Evolutionary conservation across 2,888 invertebrate genomes (phyloP).

Genomic region (Eilema depressum): DNA sequence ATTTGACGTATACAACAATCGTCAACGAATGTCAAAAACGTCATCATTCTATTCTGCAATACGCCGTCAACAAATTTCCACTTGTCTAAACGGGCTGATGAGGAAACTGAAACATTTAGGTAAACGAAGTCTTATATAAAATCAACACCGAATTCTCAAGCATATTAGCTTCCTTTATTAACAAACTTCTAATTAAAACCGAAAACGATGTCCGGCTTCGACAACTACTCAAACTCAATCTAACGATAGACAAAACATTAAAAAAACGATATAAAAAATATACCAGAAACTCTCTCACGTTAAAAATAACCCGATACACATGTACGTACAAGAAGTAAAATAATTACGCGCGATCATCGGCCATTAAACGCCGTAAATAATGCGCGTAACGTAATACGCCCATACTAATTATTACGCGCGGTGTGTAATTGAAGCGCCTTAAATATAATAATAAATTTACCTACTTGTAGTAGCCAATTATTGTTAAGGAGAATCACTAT

Average conservation of each 20-base stretch:
- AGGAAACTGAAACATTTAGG: too few species aligned
- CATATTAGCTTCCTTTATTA: constrained; percentile 44
- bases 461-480: constrained; percentile 62
- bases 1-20: too few species aligned
- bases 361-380: constrained; percentile 73
- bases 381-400: constrained; percentile 67
- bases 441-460: constrained; percentile 60
- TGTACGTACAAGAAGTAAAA: constrained; percentile 61
- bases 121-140: constrained; percentile 7
- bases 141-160: constrained; percentile 31
- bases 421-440: constrained; percentile 60
- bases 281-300: constrained; percentile 41
- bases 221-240: constrained; percentile 33
- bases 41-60: too few species aligned
- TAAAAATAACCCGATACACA: constrained; percentile 56
- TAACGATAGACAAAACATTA: constrained; percentile 14
- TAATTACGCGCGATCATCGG: constrained; percentile 72
- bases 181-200: constrained; percentile 38
- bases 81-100: too few species aligned
- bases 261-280: constrained; percentile 20
- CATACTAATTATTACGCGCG: constrained; percentile 63
- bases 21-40: too few species aligned
- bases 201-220: constrained; percentile 27
- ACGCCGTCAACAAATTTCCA: too few species aligned
- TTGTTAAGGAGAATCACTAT: constrained; percentile 49